Evolutionary conservation across 2,797 vertebrate genomes (phyloP), one percentile per base, ranked within the genome.

Genomic region (Ctenopoma kingsleyae): DNA sequence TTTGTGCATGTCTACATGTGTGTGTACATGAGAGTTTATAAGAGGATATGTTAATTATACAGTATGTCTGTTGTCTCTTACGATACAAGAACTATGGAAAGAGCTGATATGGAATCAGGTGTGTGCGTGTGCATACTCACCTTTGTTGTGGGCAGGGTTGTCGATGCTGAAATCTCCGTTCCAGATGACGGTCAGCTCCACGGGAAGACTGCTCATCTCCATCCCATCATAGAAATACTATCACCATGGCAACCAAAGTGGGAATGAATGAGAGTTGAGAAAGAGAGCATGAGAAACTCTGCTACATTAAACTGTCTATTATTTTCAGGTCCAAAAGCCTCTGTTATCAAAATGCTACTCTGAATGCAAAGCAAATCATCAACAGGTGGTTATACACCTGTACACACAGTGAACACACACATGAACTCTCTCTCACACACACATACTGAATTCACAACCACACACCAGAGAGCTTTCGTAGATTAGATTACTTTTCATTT

Each of bases 141-240:
- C 97, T 98, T 97, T 97, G 90, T 97, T 99, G 91, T 97, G 94
- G 53, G 97, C 96, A 0, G 97, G 97, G 93, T 99, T 99, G 93
- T 99, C 98, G 15, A 99, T 99, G 94, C 94, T 98, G 93, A 99
- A 99, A 93, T 99, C 96, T 78, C 97, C 97, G 2, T 99, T 99
- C 98, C 98, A 99, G 90, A 99, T 96, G 6, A 99, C 98, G 0
- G 94, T 98, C 93, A 99, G 90, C 84, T 98, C 96, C 88, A 99
- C 97, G 0, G 97, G 96, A 85, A 99, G 94, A 92, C 96, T 98
- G 93, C 97, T 98, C 93, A 97, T 97, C 90, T 98, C 97, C 96
- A 97, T 98, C 75, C 97, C 98, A 83, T 99, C 97, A 0, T 99
- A 99, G 0, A 94, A 96, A 86, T 99, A 99, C 98, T 99, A 74